Evolutionary conservation across 2,797 vertebrate species (phyloP).

Genomic region (Sciurus carolinensis): DNA sequence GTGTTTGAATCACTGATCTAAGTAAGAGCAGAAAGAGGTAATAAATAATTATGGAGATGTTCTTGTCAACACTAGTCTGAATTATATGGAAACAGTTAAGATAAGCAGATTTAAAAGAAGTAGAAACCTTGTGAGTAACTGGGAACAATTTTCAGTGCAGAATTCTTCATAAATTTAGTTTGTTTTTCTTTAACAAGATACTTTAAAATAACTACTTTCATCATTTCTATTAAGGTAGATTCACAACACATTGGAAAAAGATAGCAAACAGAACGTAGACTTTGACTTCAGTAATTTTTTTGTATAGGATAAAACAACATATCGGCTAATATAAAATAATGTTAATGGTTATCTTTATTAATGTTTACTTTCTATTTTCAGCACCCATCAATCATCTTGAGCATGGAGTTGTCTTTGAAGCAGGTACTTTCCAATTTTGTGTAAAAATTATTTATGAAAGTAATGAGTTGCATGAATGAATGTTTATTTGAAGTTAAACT

Average conservation of each 20-base stretch:
- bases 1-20: conserved; percentile 52
- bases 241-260: conserved; percentile 12
- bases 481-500: conserved; percentile 52
- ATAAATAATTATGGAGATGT: conserved; percentile 78
- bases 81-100: conserved; percentile 71
- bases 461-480: not conserved
- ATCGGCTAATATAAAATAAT: not conserved
- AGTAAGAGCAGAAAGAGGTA: conserved; percentile 62
- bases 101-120: conserved; percentile 52
- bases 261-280: not conserved
- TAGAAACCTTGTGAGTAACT: conserved; percentile 52
- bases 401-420: conserved; percentile 96
- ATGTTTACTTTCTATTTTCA: conserved; percentile 87
- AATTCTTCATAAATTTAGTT: not conserved
- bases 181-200: conserved; percentile 60
- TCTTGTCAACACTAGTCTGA: conserved; percentile 66
- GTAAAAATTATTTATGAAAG: conserved; percentile 7
- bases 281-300: not conserved
- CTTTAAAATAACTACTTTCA: conserved; percentile 43
- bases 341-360: conserved; percentile 59
- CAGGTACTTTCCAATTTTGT: conserved; percentile 91
- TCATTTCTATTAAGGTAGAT: not conserved
- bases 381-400: conserved; percentile 93
- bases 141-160: conserved; percentile 16
- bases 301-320: not conserved